Evolutionary conservation across 2,113 vertebrate genomes (phyloP).

Genomic region (Isurus oxyrinchus): DNA sequence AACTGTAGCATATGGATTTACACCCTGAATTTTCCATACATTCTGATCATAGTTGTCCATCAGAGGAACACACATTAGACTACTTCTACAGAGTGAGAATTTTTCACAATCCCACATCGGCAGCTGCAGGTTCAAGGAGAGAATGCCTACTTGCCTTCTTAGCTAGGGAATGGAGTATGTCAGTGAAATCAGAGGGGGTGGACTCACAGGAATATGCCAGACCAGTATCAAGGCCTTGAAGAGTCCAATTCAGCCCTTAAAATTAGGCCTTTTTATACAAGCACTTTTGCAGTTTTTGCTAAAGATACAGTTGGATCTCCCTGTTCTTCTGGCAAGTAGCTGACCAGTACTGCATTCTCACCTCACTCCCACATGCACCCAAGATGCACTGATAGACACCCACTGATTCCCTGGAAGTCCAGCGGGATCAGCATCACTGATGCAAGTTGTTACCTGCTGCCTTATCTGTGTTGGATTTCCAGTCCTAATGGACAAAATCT

Average conservation of each 20-base stretch:
- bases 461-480: background rate
- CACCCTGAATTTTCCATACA: too few relatives aligned
- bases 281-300: background rate
- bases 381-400: background rate
- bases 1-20: too few relatives aligned
- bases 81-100: too few relatives aligned
- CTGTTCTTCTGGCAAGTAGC: background rate
- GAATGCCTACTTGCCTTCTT: too few relatives aligned
- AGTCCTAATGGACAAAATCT: background rate
- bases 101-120: too few relatives aligned
- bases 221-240: background rate
- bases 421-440: background rate
- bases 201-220: too few relatives aligned
- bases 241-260: background rate
- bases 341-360: background rate
- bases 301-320: background rate
- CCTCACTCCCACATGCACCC: background rate
- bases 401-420: background rate
- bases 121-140: too few relatives aligned
- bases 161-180: too few relatives aligned
- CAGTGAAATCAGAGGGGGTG: too few relatives aligned
- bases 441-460: background rate
- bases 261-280: background rate
- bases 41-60: too few relatives aligned
- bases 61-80: too few relatives aligned